Evolutionary conservation across 2,113 vertebrate genomes (phyloP).

Genomic region (Chaetodon trifascialis): DNA sequence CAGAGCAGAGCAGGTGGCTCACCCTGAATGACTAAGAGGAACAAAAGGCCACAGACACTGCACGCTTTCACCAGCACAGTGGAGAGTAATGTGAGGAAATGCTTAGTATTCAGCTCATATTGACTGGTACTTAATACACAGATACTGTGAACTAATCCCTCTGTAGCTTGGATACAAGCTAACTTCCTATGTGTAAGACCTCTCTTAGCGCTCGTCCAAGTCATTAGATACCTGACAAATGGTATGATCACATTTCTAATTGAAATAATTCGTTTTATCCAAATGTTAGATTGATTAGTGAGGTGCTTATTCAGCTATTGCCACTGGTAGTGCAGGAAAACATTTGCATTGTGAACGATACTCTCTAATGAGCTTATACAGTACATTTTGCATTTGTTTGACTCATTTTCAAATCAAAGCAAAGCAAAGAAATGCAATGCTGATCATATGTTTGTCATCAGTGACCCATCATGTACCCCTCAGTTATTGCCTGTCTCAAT

Average conservation of each 20-base stretch:
- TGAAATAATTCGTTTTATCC: background rate
- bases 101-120: conserved; percentile 81
- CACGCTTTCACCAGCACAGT: conserved; percentile 75
- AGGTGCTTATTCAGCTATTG: background rate
- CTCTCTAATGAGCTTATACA: background rate
- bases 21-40: conserved; percentile 71
- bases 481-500: conserved; percentile 6
- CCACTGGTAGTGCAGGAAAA: background rate
- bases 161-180: conserved; percentile 56
- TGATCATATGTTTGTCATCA: background rate
- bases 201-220: conserved; percentile 25
- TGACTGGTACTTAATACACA: conserved; percentile 64
- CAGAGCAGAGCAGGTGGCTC: conserved; percentile 76
- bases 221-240: conserved; percentile 16
- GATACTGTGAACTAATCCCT: conserved; percentile 68
- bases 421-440: background rate
- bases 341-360: background rate
- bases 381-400: background rate
- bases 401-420: conserved; percentile 6
- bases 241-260: background rate
- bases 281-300: background rate
- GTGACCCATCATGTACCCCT: background rate
- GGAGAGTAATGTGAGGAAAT: conserved; percentile 74
- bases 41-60: conserved; percentile 77
- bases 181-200: conserved; percentile 33